Percentiles rank a stretch among this genome's conserved stretches.
Conservation (phyloP, 2,797 vertebrate species). For the Chelonia mydas region DNA sequence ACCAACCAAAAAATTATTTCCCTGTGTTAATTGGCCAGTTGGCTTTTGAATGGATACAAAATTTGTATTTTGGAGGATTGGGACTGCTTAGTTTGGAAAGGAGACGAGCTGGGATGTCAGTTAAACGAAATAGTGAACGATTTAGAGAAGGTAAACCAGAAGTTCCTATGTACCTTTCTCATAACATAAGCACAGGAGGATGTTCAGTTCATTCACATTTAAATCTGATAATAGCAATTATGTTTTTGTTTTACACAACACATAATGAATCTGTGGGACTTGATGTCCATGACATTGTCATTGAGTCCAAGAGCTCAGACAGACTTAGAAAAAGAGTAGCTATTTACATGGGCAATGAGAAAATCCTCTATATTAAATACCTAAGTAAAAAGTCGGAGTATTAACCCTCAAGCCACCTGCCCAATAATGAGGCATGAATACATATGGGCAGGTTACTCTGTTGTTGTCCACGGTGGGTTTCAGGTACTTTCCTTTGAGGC, state of each 20-base stretch:
- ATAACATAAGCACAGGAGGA: not conserved
- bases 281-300: not conserved
- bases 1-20: not conserved
- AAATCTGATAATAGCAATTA: not conserved
- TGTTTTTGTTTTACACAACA: not conserved
- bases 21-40: not conserved
- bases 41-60: not conserved
- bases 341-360: not conserved
- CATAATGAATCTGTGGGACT: not conserved
- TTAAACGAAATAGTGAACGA: not conserved
- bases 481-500: not conserved
- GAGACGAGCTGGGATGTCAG: not conserved
- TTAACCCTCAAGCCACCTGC: not conserved
- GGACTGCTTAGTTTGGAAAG: not conserved
- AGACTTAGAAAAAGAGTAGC: not conserved
- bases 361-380: not conserved
- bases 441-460: not conserved
- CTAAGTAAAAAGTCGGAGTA: not conserved
- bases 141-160: not conserved
- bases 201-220: not conserved
- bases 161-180: accelerated
- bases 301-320: not conserved
- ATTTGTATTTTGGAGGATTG: not conserved
- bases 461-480: not conserved
- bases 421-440: not conserved